Percentiles rank a stretch among this genome's conserved stretches.
Conservation (phyloP, 2,113 vertebrate species). For the Pristiophorus japonicus region DNA sequence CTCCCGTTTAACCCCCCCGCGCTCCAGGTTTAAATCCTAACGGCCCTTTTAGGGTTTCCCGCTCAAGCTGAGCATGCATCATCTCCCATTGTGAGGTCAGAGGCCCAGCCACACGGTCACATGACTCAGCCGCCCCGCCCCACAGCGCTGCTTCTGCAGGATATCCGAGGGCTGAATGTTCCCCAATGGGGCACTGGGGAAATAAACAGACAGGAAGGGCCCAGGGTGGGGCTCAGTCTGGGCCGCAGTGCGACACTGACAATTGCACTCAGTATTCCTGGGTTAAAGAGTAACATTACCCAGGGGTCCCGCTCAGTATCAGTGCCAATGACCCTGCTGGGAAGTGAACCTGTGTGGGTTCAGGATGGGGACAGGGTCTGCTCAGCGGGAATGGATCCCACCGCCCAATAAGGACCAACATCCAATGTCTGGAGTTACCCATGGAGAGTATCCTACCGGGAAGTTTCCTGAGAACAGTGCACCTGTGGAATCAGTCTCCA, state of each 20-base stretch:
- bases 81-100: no score
- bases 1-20: no score
- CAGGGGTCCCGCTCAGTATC: not conserved
- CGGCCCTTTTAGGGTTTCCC: no score
- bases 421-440: not conserved
- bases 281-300: not conserved
- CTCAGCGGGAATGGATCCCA: not conserved
- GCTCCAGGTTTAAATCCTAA: no score
- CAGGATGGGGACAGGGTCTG: not conserved
- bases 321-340: not conserved
- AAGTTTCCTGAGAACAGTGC: not conserved
- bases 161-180: not conserved
- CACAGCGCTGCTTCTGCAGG: not conserved
- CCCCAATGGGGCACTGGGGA: not conserved
- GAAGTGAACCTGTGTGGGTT: not conserved
- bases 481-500: not conserved
- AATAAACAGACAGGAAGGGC: not conserved
- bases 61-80: no score
- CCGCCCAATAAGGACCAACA: not conserved
- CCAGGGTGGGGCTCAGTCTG: not conserved
- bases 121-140: not conserved
- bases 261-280: not conserved
- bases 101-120: not conserved
- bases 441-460: no score
- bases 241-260: not conserved